phyloP scores from a whole-genome alignment of 2,888 invertebrate genomes.

The Eledona agricola region DNA sequence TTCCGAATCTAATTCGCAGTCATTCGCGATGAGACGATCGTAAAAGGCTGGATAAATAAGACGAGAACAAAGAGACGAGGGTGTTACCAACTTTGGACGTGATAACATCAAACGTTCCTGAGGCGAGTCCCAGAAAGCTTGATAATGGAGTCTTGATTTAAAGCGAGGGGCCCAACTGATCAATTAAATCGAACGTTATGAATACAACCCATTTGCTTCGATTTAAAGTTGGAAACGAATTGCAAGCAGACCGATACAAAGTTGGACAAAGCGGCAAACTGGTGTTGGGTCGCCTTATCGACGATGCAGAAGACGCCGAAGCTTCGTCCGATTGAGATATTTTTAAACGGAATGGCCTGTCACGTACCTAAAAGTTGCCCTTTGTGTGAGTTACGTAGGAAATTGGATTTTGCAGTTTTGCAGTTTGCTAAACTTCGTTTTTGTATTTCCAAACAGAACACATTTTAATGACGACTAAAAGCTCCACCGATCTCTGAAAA shows the following conservation, averaged over 20 bases:
- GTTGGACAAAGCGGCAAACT: constrained; percentile 32
- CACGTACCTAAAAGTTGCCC: constrained; percentile 43
- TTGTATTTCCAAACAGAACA: constrained; percentile 26
- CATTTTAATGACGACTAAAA: constrained; percentile 25
- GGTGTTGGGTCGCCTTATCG: constrained; percentile 26
- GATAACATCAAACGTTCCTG: constrained; percentile 54
- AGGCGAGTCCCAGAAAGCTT: constrained; percentile 51
- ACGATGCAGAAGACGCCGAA: constrained; percentile 25
- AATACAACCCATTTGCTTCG: constrained; percentile 7
- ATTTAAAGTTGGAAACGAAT: constrained; percentile 20
- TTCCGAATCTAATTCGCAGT: constrained; percentile 50
- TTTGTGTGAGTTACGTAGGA: constrained; percentile 44
- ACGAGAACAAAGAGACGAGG: constrained; percentile 50
- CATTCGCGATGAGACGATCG: constrained; percentile 50
- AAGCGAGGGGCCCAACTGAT: constrained; percentile 23
- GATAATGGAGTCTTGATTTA: constrained; percentile 57
- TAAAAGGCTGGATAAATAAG: constrained; percentile 50
- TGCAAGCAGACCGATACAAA: constrained; percentile 26
- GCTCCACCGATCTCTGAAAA: too few relatives aligned
- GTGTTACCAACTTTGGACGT: constrained; percentile 54
- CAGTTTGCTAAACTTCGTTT: constrained; percentile 41
- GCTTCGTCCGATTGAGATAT: constrained; percentile 42
- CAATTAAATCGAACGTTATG: constrained; percentile 2
- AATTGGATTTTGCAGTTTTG: constrained; percentile 46
- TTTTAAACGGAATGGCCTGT: constrained; percentile 43